phyloP scores from a whole-genome alignment of 2,113 vertebrate species.

The Mormoops blainvillei region DNA sequence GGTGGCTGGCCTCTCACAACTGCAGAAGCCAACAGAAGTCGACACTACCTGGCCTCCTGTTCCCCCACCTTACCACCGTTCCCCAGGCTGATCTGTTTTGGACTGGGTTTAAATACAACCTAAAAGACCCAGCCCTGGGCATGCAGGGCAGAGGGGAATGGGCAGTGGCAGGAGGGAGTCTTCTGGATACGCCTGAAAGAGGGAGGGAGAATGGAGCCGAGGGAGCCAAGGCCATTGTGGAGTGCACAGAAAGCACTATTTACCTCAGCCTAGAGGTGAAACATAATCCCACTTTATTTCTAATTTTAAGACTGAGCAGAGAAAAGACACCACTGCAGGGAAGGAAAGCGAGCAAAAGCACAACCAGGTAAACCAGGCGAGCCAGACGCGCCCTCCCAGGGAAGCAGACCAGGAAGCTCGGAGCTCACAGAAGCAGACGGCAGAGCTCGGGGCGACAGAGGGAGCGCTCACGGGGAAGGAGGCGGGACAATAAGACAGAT shows the following conservation, averaged over 20 bases:
- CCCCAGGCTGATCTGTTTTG: not conserved
- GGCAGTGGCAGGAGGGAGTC: not conserved
- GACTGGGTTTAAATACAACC: not conserved
- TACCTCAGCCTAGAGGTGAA: not conserved
- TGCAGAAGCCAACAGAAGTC: not conserved
- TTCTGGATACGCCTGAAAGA: not conserved
- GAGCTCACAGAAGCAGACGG: not conserved
- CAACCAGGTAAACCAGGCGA: not conserved
- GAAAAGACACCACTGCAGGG: not conserved
- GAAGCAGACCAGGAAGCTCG: not conserved
- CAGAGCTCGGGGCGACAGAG: not conserved
- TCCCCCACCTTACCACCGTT: not conserved
- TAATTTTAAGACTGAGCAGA: not conserved
- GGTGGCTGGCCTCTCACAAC: not conserved
- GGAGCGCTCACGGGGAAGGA: not conserved
- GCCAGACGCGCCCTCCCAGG: not conserved
- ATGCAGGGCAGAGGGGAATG: not conserved
- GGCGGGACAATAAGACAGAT: not conserved
- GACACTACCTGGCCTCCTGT: not conserved
- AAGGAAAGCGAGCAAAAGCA: conserved; percentile 8
- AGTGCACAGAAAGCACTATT: not conserved
- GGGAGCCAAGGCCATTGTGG: not conserved
- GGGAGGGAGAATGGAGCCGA: not conserved
- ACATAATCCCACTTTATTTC: conserved; percentile 54
- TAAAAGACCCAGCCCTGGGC: not conserved